Conservation (phyloP, 53 echinoderm and acorn worm genomes). For the Mesocentrotus franciscanus region DNA sequence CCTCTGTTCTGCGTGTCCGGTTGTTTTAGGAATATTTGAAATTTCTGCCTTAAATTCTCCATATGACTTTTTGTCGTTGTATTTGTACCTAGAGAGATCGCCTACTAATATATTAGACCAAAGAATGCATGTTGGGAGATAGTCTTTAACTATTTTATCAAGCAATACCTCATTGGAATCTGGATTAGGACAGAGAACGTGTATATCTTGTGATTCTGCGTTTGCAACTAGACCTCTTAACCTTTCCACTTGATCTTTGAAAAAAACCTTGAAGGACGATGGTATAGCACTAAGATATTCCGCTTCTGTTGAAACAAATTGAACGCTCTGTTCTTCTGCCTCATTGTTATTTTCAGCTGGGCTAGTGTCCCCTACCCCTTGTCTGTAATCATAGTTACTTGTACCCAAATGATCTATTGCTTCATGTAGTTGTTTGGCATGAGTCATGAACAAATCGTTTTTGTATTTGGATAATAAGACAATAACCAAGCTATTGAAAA, state of each 20-base stretch:
- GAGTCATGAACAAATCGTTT: slow-evolving; percentile 25
- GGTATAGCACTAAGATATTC: no score
- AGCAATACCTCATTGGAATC: no score
- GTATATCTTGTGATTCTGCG: no score
- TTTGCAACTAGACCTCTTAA: no score
- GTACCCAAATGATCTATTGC: not conserved
- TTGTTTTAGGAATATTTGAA: not conserved
- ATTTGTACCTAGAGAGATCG: not conserved
- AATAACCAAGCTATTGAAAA: not conserved
- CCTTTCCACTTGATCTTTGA: no score
- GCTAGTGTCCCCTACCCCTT: no score
- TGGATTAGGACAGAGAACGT: no score
- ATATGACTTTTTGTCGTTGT: not conserved
- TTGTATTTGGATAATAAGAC: not conserved
- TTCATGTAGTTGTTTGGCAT: not conserved
- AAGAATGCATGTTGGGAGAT: not conserved
- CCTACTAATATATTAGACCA: not conserved
- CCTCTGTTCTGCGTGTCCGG: not conserved
- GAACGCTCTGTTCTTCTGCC: no score
- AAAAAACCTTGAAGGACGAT: no score
- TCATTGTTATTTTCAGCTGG: no score
- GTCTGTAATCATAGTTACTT: no score
- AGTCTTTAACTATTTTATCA: not conserved
- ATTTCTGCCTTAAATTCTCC: not conserved
- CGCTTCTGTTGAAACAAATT: no score